A percentile compares a stretch with the other conserved stretches of the same genome.
Conservation (phyloP, 2,113 vertebrate species). For the Phrynosoma platyrhinos region DNA sequence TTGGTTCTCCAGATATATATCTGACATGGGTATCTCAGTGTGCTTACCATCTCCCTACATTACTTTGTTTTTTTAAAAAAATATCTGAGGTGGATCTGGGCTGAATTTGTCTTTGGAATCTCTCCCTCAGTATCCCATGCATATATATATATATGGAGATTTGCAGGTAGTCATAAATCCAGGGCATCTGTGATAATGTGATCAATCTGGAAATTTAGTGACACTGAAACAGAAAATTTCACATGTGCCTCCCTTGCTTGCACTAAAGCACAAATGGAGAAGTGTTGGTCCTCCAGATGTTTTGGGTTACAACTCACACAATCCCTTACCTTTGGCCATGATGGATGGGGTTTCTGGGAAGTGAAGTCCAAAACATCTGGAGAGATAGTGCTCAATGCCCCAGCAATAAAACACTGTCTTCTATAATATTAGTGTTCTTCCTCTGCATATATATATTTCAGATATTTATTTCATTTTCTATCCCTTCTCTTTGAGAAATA, state of each 20-base stretch:
- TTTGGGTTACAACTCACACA: neutral
- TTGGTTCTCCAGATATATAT: too few species aligned
- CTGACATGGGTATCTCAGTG: too few species aligned
- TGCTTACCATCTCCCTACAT: neutral
- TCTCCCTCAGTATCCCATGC: neutral
- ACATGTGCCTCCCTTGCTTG: too few species aligned
- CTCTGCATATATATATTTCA: neutral
- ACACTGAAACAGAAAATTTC: too few species aligned
- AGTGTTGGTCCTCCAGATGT: neutral
- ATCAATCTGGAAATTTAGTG: too few species aligned
- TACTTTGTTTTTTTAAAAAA: neutral
- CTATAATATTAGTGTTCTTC: neutral
- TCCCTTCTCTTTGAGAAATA: neutral
- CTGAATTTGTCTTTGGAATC: neutral
- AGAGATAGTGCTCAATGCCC: neutral
- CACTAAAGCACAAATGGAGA: neutral
- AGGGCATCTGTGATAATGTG: too few species aligned
- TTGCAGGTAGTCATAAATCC: too few species aligned
- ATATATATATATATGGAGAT: too few species aligned
- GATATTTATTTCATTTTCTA: neutral
- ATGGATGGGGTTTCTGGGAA: neutral
- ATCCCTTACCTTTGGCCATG: neutral
- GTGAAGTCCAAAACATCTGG: neutral
- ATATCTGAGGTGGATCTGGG: neutral
- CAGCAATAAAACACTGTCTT: too few species aligned